These are phyloP conservation scores for Cephus spinipes DNA, from an alignment of 2,888 invertebrate species.

Conservation along the genomic window DNA sequence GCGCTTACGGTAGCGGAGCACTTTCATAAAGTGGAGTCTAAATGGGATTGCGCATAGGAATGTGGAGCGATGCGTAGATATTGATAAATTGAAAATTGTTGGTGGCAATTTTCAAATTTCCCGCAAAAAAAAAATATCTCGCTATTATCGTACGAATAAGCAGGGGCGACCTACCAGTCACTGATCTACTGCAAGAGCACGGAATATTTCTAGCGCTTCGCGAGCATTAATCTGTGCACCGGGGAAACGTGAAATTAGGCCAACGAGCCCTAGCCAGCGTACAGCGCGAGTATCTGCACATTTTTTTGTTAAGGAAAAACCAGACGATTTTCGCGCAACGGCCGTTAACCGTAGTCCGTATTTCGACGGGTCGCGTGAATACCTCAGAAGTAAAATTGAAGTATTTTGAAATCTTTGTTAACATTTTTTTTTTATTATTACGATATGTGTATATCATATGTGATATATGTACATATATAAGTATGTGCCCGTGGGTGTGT, in stretches of 20 bases:
- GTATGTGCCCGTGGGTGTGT: too few species aligned
- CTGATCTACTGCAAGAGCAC: not conserved
- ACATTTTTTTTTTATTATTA: not conserved
- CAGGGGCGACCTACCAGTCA: not conserved
- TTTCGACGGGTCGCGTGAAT: too few species aligned
- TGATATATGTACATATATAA: too few species aligned
- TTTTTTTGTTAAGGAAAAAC: not conserved
- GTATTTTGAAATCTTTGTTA: not conserved
- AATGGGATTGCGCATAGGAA: too few species aligned
- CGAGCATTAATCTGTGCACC: not conserved
- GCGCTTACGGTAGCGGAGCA: not conserved
- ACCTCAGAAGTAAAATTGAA: too few species aligned
- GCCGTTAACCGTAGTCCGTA: not conserved
- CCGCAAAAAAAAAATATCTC: not conserved
- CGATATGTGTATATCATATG: not conserved
- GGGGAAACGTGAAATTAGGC: not conserved
- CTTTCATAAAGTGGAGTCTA: not conserved
- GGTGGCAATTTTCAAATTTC: not conserved
- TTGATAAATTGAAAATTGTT: not conserved
- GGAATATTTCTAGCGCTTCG: not conserved
- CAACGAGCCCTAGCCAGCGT: not conserved
- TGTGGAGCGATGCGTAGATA: too few species aligned
- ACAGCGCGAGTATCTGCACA: not conserved
- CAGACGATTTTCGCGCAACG: not conserved
- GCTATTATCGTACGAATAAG: not conserved